A percentile compares a stretch with the other conserved stretches of the same genome.
These are phyloP conservation scores for Eupithecia tripunctaria DNA, from an alignment of 2,888 invertebrate genomes.

Conservation along the genomic window DNA sequence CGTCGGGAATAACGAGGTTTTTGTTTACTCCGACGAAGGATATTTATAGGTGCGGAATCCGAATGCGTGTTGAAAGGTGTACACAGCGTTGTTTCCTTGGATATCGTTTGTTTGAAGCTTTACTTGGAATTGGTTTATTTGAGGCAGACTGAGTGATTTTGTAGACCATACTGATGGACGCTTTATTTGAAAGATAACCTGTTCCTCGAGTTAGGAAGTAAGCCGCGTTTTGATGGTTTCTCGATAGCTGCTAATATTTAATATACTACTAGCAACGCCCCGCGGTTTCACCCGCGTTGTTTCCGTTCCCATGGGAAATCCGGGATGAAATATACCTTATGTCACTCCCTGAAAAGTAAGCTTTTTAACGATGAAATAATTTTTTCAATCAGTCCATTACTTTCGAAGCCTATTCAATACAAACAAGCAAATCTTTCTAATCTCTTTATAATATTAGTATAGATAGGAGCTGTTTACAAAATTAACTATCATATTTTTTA, in stretches of 20 bases:
- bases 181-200: not conserved
- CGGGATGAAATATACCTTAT: too few species aligned
- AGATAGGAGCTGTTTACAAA: not conserved
- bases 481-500: not conserved
- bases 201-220: not conserved
- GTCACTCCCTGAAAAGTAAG: too few species aligned
- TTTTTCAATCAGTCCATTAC: too few species aligned
- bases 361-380: too few species aligned
- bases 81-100: not conserved
- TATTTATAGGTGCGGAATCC: constrained; percentile 27
- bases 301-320: too few species aligned
- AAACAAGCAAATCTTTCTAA: too few species aligned
- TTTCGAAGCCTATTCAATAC: too few species aligned
- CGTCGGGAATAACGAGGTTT: constrained; percentile 52
- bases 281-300: too few species aligned
- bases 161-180: not conserved
- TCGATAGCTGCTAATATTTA: too few species aligned
- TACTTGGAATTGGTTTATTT: constrained; percentile 5
- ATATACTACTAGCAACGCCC: too few species aligned
- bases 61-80: constrained; percentile 16
- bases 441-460: too few species aligned
- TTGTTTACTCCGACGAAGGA: constrained; percentile 35
- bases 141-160: not conserved
- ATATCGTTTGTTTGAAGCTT: constrained; percentile 9
- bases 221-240: not conserved